Percentiles rank a stretch among this genome's conserved stretches.
Evolutionary conservation across 2,113 vertebrate species (phyloP).

Genomic region (Steatornis caripensis): DNA sequence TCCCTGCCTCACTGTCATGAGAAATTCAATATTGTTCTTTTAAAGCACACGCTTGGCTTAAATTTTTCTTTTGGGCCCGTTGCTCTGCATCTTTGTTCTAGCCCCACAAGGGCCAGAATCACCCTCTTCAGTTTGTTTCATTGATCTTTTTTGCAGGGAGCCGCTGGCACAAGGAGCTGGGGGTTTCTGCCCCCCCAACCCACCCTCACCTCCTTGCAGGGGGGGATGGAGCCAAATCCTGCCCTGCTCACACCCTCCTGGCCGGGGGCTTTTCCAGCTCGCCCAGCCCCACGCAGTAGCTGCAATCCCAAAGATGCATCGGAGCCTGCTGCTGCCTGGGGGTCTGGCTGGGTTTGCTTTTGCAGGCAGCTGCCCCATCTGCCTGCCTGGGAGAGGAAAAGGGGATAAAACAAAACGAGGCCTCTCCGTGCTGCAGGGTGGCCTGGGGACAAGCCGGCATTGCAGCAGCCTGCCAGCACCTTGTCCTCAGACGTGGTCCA

Average conservation of each 20-base stretch:
- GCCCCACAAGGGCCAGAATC: neutral
- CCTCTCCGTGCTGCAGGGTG: accelerated
- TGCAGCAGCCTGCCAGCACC: neutral
- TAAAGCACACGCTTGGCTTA: neutral
- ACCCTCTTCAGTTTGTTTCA: neutral
- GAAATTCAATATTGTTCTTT: neutral
- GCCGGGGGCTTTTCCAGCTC: neutral
- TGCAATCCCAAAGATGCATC: neutral
- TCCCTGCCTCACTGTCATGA: neutral
- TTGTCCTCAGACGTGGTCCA: neutral
- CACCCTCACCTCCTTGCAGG: neutral
- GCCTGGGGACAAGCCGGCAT: neutral
- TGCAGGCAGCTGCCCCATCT: neutral
- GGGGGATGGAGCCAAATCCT: neutral
- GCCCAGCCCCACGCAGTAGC: neutral
- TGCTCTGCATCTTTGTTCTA: accelerated
- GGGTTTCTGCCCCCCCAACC: neutral
- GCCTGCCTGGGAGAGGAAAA: neutral
- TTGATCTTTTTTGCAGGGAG: neutral
- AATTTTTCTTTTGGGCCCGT: neutral
- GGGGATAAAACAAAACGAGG: neutral
- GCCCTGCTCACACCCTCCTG: neutral
- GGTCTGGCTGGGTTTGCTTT: neutral
- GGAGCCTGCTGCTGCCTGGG: too few relatives aligned
- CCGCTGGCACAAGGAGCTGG: neutral